Base-by-base conservation (phyloP, 1,140 invertebrate species). In the Microplitis demolitor region DNA sequence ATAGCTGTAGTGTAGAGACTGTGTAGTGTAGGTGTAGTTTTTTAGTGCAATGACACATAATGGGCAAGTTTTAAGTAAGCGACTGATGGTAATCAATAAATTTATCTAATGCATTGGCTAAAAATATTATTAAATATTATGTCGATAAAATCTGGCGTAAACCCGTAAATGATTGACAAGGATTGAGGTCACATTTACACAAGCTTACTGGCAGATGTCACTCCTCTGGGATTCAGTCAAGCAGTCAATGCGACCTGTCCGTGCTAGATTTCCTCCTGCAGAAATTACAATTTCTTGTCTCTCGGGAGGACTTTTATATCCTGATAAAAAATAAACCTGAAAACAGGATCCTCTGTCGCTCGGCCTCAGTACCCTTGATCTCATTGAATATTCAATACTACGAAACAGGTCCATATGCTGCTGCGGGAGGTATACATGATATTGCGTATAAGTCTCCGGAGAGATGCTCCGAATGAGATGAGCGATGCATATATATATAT, bases 341-440 rank as follows among this genome's bases (percentile, higher is more conserved):
- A 13, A 62, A 62, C n/a, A 62, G 34, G 5, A 35, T n/a, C 1
- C 34, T 62, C 16, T 39, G 34, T 67, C 31, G 60, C 53, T 54
- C 35, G 16, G 64, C 34, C 53, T 54, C 50, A 4, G 60, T 37
- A 54, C 14, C 31, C n/a, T n/a, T 33, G 24, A 3, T 64, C 69
- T 71, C 69, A 71, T 71, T 71, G 69, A 54, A 62, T 64, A 71
- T 71, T 62, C 69, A 71, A 71, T 62, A 61, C 53, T 50, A 33
- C n/a, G 16, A 31, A 56, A 45, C 58, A 33, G 6, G 61, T 64
- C 60, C 69, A 64, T 71, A 71, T 71, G 69, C 63, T 71, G 39
- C 11, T 64, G 31, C 33, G 45, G 53, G 66, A 53, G 35, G 11
- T 35, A 67, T 67, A 67, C 50, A 67, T 54, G 66, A 33, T 51